Conservation (phyloP, 2,113 vertebrate genomes). For the Atherinomorus stipes region DNA sequence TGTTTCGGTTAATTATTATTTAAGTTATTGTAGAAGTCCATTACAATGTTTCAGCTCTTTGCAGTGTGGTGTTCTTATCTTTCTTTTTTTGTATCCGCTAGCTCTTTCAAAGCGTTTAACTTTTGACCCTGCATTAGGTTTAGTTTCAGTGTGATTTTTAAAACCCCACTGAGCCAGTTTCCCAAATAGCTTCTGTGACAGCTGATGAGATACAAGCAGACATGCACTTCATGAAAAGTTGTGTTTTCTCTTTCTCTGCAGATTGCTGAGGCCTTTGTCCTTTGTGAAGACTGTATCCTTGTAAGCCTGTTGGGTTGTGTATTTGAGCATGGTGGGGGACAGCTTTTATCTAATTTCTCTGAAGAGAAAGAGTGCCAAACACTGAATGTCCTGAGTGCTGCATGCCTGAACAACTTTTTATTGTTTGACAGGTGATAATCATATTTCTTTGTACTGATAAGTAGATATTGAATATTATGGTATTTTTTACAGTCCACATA, state of each 20-base stretch:
- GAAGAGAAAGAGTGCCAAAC: background rate
- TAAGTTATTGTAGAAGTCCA: slow-evolving; percentile 7
- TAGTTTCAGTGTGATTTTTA: slow-evolving; percentile 10
- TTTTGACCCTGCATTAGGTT: background rate
- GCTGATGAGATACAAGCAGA: slow-evolving; percentile 1
- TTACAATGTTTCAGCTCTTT: background rate
- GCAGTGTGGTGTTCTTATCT: background rate
- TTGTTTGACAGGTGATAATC: background rate
- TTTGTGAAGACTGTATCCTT: slow-evolving; percentile 97
- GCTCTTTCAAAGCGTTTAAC: background rate
- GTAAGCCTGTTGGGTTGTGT: slow-evolving; percentile 38
- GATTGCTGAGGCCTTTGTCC: slow-evolving; percentile 95
- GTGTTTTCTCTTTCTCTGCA: slow-evolving; percentile 64
- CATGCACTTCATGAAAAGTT: slow-evolving; percentile 12
- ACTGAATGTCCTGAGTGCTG: background rate
- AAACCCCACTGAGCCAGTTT: background rate
- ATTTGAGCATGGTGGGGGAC: background rate
- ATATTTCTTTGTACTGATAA: background rate
- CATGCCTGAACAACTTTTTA: background rate
- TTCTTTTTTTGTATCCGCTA: background rate
- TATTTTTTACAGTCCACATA: too few relatives aligned
- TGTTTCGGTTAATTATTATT: slow-evolving; percentile 13
- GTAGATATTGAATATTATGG: background rate
- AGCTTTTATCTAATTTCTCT: slow-evolving; percentile 12
- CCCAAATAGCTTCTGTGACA: background rate